Base-by-base conservation (phyloP, 2,888 invertebrate genomes). In the Ethmia dodecea region DNA sequence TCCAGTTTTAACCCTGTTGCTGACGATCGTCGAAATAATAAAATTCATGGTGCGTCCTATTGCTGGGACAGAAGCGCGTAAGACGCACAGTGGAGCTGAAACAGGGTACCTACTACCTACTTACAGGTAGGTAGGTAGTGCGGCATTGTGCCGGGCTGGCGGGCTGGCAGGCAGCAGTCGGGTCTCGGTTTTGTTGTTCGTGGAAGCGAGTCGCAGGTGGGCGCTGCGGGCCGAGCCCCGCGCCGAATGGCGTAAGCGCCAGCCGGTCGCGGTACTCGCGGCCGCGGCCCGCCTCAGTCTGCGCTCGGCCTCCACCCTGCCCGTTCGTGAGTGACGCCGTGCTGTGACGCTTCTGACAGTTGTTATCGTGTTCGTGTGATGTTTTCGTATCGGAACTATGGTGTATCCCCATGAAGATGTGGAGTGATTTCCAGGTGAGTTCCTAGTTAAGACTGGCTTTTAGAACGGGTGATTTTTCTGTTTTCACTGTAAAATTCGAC, bases 401-500 rank as follows among this genome's bases (percentile, higher is more conserved):
- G 77, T 86, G 80, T 76, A 84, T 86, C 75, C 84, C 77, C 66
- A 86, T 86, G 86, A 86, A 86, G 75, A 86, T 86, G 86, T 86
- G 86, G 86, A 86, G 86, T 86, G 86, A 86, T 78, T 84, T 86
- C 61, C 86, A 86, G 83, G 86, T 86, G 59, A 80, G 84, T 58
- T 28, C 29, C 26, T 5, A 12, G 28, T 40, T 35, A 4, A 32
- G 31, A 9, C 47, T 30, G 15, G 24, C 15, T 12, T 31, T 15
- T 20, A 32, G 20, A 40, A 5, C 31, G 35, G 26, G 22, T 11
- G 11, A 26, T 26, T n/a, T n/a, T n/a, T n/a, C 43, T 35, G 28
- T 30, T 27, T 9, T 27, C 25, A 24, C 22, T 14, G 28, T 36
- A n/a, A 12, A 22, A 22, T 31, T 24, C 18, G 11, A 18, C 27